Conservation (phyloP, 2,113 vertebrate genomes). For the Chrysemys picta region DNA sequence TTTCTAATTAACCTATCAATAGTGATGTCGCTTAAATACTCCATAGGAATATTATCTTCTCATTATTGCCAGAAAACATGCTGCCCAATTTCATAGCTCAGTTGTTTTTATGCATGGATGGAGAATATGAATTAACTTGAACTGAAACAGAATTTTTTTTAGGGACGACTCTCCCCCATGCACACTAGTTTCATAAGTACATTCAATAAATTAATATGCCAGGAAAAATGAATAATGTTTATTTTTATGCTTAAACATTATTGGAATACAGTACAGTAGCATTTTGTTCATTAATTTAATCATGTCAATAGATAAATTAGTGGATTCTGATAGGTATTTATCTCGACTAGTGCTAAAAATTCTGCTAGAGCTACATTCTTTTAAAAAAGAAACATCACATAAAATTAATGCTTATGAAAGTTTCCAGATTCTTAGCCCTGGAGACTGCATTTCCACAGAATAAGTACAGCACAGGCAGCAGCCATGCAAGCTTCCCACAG, state of each 20-base stretch:
- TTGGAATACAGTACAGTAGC: neutral
- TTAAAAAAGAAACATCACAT: neutral
- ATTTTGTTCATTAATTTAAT: constrained; percentile 10
- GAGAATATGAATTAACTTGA: constrained; percentile 72
- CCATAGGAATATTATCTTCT: constrained; percentile 79
- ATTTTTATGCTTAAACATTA: constrained; percentile 36
- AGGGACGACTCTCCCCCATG: constrained; percentile 11
- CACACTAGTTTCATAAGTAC: constrained; percentile 42
- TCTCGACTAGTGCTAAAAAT: neutral
- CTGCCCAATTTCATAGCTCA: constrained; percentile 81
- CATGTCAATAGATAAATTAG: neutral
- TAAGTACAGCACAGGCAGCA: neutral
- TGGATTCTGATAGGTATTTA: neutral
- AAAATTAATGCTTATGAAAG: neutral
- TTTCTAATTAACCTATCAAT: constrained; percentile 88
- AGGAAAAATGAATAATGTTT: constrained; percentile 51
- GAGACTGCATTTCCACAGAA: neutral
- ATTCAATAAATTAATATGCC: constrained; percentile 72
- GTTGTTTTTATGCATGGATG: constrained; percentile 75
- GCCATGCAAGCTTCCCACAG: neutral
- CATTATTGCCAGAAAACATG: constrained; percentile 81
- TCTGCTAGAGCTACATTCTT: neutral
- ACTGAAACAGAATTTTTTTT: constrained; percentile 67
- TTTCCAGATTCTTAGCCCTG: neutral
- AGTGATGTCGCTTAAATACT: constrained; percentile 82